Percentiles rank a stretch among this genome's conserved stretches.
phyloP scores from a whole-genome alignment of 2,113 vertebrate genomes.

The Pycnonotus jocosus region DNA sequence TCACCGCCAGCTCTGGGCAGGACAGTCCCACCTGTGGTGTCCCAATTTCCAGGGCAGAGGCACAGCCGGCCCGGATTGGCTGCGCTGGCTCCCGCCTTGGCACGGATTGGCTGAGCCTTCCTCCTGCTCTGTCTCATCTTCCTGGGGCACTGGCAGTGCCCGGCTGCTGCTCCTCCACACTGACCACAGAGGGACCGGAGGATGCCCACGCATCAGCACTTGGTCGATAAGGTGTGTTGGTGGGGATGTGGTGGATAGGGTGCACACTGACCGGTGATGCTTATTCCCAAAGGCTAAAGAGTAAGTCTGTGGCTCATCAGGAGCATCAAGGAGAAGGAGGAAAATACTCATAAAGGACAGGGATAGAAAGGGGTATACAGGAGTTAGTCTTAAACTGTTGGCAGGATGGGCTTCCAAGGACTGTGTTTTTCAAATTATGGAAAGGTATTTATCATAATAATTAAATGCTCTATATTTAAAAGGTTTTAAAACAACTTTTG shows the following conservation, averaged over 20 bases:
- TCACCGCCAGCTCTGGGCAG: not conserved
- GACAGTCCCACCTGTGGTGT: conserved; percentile 17
- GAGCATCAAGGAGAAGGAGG: not conserved
- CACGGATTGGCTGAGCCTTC: not conserved
- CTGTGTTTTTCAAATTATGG: not conserved
- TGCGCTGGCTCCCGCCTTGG: not conserved
- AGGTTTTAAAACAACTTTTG: not conserved
- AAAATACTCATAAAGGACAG: not conserved
- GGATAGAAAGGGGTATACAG: not conserved
- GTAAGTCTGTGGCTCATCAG: not conserved
- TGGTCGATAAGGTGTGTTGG: conserved; percentile 36
- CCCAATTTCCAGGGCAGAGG: conserved; percentile 19
- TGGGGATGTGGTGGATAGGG: conserved; percentile 12
- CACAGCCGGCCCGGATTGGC: not conserved
- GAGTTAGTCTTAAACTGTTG: not conserved
- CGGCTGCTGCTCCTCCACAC: not conserved
- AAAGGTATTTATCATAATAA: not conserved
- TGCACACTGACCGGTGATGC: not conserved
- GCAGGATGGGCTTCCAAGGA: not conserved
- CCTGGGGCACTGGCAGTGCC: not conserved
- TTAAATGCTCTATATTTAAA: not conserved
- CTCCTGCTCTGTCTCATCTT: conserved; percentile 18
- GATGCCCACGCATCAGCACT: conserved; percentile 12
- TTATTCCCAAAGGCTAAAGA: not conserved
- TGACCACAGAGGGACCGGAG: not conserved